A percentile compares a stretch with the other conserved stretches of the same genome.
Evolutionary conservation across 2,113 vertebrate genomes (phyloP).

Genomic region (Nesogale talazaci): DNA sequence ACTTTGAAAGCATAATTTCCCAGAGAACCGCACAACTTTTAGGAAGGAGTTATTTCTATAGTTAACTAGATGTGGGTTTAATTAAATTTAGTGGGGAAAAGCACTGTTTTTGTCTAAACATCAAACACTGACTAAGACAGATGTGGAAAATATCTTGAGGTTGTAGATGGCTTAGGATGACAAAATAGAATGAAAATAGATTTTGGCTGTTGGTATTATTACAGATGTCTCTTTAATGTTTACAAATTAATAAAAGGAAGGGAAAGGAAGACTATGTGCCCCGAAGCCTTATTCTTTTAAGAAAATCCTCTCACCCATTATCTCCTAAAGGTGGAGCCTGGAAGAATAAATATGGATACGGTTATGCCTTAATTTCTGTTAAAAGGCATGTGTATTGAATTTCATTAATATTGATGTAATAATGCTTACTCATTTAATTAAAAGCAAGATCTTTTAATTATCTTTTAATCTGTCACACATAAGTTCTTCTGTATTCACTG

Average conservation of each 20-base stretch:
- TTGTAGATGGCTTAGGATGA: conserved; percentile 75
- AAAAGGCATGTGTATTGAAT: conserved; percentile 68
- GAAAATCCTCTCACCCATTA: conserved; percentile 72
- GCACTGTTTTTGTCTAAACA: conserved; percentile 72
- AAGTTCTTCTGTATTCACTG: conserved; percentile 67
- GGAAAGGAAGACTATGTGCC: conserved; percentile 57
- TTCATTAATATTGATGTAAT: conserved; percentile 79
- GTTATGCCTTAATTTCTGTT: conserved; percentile 72
- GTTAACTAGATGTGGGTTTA: conserved; percentile 59
- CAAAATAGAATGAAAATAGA: conserved; percentile 70
- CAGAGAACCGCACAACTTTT: conserved; percentile 24
- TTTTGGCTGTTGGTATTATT: conserved; percentile 73
- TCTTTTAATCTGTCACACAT: conserved; percentile 70
- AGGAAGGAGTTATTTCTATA: conserved; percentile 64
- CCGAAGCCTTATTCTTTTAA: conserved; percentile 73
- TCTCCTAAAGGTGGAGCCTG: conserved; percentile 64
- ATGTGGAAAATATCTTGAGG: conserved; percentile 77
- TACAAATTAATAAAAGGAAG: conserved; percentile 73
- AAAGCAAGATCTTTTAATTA: conserved; percentile 79
- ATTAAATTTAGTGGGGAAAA: conserved; percentile 60
- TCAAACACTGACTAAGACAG: conserved; percentile 72
- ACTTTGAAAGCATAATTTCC: conserved; percentile 49
- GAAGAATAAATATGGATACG: conserved; percentile 75
- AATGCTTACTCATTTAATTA: conserved; percentile 81
- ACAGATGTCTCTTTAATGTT: conserved; percentile 75